A percentile compares a stretch with the other conserved stretches of the same genome.
phyloP scores from a whole-genome alignment of 2,888 invertebrate species.

The Caenorhabditis imperialis region DNA sequence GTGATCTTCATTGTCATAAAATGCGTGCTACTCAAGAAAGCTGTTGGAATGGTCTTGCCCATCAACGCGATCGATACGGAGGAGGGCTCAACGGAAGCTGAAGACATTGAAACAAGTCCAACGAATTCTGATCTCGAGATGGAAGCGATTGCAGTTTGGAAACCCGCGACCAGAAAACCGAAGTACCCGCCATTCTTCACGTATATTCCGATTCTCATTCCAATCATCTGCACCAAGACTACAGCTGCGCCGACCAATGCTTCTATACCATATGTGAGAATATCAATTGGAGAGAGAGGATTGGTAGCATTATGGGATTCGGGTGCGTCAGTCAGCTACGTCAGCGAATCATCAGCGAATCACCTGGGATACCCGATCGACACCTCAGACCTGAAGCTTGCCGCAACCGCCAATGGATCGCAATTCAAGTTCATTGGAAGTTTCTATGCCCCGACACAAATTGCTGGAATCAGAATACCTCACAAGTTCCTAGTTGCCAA shows the following conservation, averaged over 20 bases:
- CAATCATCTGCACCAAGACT: constrained; percentile 3
- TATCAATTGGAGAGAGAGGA: constrained; percentile 11
- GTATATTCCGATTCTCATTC: constrained; percentile 26
- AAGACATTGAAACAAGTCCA: not conserved
- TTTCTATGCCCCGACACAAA: not conserved
- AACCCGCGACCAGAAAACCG: too few species aligned
- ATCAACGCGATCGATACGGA: not conserved
- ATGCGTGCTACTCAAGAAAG: not conserved
- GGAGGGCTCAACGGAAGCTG: not conserved
- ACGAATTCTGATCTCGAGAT: too few species aligned
- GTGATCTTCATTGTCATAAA: constrained; percentile 12
- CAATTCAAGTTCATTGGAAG: constrained; percentile 12
- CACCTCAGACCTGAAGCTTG: not conserved
- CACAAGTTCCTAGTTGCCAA: constrained; percentile 11
- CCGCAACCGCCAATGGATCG: constrained; percentile 12
- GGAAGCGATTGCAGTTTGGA: too few species aligned
- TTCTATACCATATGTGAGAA: constrained; percentile 11
- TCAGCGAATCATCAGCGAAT: constrained; percentile 12
- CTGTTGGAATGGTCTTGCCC: not conserved
- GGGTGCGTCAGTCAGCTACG: constrained; percentile 13
- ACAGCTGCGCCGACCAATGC: not conserved
- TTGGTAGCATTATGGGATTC: constrained; percentile 21
- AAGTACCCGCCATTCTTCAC: constrained; percentile 28
- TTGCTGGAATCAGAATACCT: not conserved
- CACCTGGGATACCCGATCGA: not conserved